Conservation (phyloP, 1,140 invertebrate genomes). For the Oscheius sp. region DNA sequence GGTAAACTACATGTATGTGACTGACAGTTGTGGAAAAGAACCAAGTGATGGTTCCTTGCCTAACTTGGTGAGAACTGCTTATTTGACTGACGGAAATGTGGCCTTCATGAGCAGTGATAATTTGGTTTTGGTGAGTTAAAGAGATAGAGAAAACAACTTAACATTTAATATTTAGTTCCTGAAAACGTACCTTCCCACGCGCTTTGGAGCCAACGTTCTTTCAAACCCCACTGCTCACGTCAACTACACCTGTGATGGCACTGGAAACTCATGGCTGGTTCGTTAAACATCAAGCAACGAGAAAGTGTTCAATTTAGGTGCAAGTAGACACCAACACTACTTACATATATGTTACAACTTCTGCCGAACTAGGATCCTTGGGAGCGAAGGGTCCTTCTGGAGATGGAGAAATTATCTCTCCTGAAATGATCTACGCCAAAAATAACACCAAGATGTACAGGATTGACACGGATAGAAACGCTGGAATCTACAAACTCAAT, state of each 20-base stretch:
- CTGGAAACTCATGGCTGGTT: slow-evolving; percentile 17
- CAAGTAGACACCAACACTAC: slow-evolving; percentile 31
- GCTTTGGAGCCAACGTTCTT: slow-evolving; percentile 28
- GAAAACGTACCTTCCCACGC: slow-evolving; percentile 11
- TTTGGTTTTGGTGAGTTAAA: background rate
- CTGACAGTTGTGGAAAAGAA: background rate
- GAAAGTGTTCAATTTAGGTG: no score
- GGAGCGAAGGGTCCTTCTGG: slow-evolving; percentile 12
- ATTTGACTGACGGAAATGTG: background rate
- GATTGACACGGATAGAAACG: background rate
- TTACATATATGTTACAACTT: slow-evolving; percentile 7
- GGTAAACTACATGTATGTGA: slow-evolving; percentile 1
- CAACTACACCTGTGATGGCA: slow-evolving; percentile 15
- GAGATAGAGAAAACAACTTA: background rate
- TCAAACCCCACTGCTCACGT: slow-evolving; percentile 10
- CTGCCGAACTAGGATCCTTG: slow-evolving; percentile 12
- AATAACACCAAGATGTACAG: slow-evolving; percentile 10
- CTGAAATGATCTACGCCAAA: background rate
- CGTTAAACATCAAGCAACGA: no score
- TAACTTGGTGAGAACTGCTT: background rate
- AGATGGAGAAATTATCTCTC: slow-evolving; percentile 1
- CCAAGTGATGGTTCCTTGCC: background rate
- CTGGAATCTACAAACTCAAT: slow-evolving; percentile 20
- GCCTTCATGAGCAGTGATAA: background rate
- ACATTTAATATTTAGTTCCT: slow-evolving; percentile 11